Conservation (phyloP, 2,797 vertebrate species). For the Melanotaenia parkinsoni region DNA sequence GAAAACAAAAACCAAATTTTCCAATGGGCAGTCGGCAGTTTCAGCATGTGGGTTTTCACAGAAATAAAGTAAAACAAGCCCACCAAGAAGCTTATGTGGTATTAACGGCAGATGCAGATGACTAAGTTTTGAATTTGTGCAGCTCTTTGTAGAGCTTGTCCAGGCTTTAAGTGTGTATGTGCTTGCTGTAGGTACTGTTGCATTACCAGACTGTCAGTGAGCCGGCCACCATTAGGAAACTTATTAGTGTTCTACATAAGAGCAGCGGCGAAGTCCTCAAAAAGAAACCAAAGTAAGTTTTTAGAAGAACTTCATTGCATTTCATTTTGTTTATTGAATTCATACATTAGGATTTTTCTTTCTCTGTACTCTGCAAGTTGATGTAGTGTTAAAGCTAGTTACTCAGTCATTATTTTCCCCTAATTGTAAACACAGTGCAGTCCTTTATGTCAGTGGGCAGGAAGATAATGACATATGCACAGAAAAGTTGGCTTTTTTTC, state of each 20-base stretch:
- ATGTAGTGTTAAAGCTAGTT: background rate
- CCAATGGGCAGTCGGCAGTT: background rate
- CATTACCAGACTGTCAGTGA: constrained; percentile 98
- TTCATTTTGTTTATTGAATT: background rate
- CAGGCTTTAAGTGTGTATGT: background rate
- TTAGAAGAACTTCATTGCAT: background rate
- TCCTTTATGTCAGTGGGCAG: background rate
- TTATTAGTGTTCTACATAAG: constrained; percentile 94
- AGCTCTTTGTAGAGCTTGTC: background rate
- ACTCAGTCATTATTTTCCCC: background rate
- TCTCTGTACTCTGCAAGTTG: background rate
- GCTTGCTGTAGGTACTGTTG: constrained; percentile 87
- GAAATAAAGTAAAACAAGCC: background rate
- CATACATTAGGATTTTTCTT: background rate
- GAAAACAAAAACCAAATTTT: too few species aligned
- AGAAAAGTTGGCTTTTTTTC: background rate
- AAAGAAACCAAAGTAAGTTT: constrained; percentile 97
- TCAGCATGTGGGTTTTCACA: background rate
- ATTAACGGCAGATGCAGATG: background rate
- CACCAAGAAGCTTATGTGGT: background rate
- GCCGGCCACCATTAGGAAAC: constrained; percentile 91
- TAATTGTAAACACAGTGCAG: background rate
- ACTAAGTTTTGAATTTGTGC: background rate
- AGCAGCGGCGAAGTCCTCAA: constrained; percentile 95
- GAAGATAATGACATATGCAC: background rate